phyloP scores from a whole-genome alignment of 2,888 invertebrate genomes.

The Neocrepidodera transversa region DNA sequence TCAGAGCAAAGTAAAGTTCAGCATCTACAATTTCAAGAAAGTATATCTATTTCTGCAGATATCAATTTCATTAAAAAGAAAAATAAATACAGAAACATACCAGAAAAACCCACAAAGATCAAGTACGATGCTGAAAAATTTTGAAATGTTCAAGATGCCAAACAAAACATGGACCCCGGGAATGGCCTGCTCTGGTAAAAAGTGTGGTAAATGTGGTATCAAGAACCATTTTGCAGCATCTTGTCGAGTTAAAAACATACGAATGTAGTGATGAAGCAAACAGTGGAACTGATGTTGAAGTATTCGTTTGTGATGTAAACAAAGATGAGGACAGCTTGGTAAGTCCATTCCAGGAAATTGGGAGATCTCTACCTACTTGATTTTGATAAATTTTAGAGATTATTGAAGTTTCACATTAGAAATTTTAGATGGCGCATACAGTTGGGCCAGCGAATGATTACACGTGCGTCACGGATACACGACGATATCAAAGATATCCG shows the following conservation, averaged over 20 bases:
- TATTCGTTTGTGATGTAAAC: too few relatives aligned
- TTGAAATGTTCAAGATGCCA: constrained; percentile 38
- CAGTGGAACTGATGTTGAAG: too few relatives aligned
- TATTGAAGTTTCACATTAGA: too few relatives aligned
- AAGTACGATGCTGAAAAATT: constrained; percentile 17
- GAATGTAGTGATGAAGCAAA: too few relatives aligned
- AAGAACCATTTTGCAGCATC: constrained; percentile 39
- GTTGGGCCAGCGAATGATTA: too few relatives aligned
- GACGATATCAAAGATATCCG: too few relatives aligned
- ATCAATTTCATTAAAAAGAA: constrained; percentile 17
- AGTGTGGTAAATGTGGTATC: constrained; percentile 38
- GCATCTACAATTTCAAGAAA: constrained; percentile 19
- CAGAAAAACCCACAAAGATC: constrained; percentile 9
- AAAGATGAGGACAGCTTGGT: too few relatives aligned
- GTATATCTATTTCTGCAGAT: background rate
- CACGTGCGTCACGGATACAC: too few relatives aligned
- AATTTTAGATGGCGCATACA: too few relatives aligned
- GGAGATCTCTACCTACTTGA: too few relatives aligned
- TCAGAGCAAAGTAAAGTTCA: constrained; percentile 37
- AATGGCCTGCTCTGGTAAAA: constrained; percentile 43
- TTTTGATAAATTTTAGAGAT: too few relatives aligned
- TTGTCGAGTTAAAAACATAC: constrained; percentile 34
- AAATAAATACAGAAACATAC: background rate
- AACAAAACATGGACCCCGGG: constrained; percentile 33
- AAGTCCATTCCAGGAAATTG: too few relatives aligned